phyloP scores from a whole-genome alignment of 2,888 invertebrate genomes.

The Lasioglossum morio region DNA sequence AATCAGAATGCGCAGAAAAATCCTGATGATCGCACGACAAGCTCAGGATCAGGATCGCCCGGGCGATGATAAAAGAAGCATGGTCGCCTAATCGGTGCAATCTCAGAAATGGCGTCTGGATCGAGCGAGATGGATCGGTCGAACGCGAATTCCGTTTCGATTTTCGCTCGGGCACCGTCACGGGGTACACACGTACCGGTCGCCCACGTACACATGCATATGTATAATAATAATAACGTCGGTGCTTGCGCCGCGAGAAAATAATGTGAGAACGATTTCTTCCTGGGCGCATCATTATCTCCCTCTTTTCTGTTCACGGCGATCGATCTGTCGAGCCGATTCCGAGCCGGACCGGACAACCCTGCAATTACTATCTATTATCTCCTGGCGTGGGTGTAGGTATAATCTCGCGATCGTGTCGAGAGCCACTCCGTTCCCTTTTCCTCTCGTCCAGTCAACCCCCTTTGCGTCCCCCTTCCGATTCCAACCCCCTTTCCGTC shows the following conservation, averaged over 20 bases:
- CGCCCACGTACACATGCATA: conserved; percentile 19
- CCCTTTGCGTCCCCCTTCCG: conserved; percentile 8
- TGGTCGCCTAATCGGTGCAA: conserved; percentile 2
- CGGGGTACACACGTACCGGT: background rate
- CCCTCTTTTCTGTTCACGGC: conserved; percentile 68
- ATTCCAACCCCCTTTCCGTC: background rate
- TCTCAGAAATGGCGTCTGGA: conserved; percentile 8
- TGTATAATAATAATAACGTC: conserved; percentile 61
- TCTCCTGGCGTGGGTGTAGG: conserved; percentile 80
- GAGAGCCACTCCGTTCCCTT: conserved; percentile 68
- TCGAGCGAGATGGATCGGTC: background rate
- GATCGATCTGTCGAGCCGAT: conserved; percentile 82
- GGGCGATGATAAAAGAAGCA: background rate
- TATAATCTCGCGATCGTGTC: conserved; percentile 82
- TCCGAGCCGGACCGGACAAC: conserved; percentile 74
- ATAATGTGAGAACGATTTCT: conserved; percentile 84
- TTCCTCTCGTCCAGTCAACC: conserved; percentile 1
- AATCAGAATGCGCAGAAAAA: background rate
- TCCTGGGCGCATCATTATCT: conserved; percentile 81
- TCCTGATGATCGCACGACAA: background rate
- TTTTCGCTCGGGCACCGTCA: conserved; percentile 48
- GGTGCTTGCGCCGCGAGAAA: conserved; percentile 79
- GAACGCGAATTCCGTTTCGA: conserved; percentile 51
- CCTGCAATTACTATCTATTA: conserved; percentile 82
- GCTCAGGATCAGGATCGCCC: background rate